A percentile compares a stretch with the other conserved stretches of the same genome.
phyloP scores from a whole-genome alignment of 2,888 invertebrate species.

The Acanthacorydalis orientalis region DNA sequence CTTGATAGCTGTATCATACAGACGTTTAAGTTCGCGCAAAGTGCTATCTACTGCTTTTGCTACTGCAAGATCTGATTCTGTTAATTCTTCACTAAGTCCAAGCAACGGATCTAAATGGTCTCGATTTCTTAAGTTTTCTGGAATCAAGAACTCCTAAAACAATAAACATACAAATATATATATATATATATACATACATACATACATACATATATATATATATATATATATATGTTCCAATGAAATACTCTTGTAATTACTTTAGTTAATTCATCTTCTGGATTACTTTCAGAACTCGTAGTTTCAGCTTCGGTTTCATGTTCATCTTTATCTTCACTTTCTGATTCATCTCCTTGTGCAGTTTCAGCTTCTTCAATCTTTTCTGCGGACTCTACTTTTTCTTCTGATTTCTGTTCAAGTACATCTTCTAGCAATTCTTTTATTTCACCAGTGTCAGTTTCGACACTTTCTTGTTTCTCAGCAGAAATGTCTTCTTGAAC shows the following conservation, averaged over 20 bases:
- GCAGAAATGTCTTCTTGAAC: slow-evolving; percentile 6
- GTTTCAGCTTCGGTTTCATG: slow-evolving; percentile 13
- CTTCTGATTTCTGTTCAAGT: slow-evolving; percentile 10
- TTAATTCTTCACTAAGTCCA: slow-evolving; percentile 59
- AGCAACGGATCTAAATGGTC: slow-evolving; percentile 67
- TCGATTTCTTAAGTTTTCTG: slow-evolving; percentile 58
- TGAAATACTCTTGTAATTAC: slow-evolving; percentile 5
- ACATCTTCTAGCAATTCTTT: slow-evolving; percentile 12
- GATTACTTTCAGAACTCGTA: slow-evolving; percentile 19
- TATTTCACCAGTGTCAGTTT: slow-evolving; percentile 13
- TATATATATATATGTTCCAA: neutral
- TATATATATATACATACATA: neutral
- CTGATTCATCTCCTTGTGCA: slow-evolving; percentile 10
- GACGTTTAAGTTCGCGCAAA: slow-evolving; percentile 66
- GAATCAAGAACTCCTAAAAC: slow-evolving; percentile 52
- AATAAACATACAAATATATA: neutral
- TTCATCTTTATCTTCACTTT: slow-evolving; percentile 10
- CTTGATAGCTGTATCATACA: slow-evolving; percentile 75
- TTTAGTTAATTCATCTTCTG: slow-evolving; percentile 31
- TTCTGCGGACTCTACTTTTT: slow-evolving; percentile 10
- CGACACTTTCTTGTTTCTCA: slow-evolving; percentile 10
- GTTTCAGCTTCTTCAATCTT: slow-evolving; percentile 9
- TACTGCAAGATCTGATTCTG: slow-evolving; percentile 50
- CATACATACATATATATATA: neutral
- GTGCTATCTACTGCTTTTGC: slow-evolving; percentile 61